Evolutionary conservation across 2,888 invertebrate species (phyloP).

Genomic region (Antitype chi): DNA sequence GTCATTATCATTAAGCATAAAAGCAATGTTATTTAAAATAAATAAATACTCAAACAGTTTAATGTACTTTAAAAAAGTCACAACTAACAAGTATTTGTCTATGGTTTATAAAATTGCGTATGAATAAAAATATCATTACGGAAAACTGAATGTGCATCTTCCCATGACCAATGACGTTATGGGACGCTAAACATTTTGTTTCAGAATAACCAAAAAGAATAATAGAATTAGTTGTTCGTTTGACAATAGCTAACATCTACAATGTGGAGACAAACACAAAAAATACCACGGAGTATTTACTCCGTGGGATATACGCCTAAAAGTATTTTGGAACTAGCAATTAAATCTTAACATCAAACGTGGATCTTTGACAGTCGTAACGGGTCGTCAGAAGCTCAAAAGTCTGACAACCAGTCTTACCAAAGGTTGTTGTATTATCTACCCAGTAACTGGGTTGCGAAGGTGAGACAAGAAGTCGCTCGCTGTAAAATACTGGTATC

Average conservation of each 20-base stretch:
- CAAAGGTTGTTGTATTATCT: too few species aligned
- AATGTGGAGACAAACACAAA: background rate
- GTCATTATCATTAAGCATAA: background rate
- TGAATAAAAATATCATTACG: background rate
- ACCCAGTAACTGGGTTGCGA: too few species aligned
- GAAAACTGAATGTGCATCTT: conserved; percentile 7
- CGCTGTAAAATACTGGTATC: too few species aligned
- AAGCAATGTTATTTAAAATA: background rate
- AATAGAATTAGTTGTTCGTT: background rate
- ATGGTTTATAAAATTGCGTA: background rate
- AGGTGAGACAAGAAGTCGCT: too few species aligned
- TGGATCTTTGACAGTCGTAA: too few species aligned
- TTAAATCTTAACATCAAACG: too few species aligned
- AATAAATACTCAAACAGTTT: background rate
- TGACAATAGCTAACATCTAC: background rate
- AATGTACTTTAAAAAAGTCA: background rate
- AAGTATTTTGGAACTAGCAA: too few species aligned
- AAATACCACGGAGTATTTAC: too few species aligned
- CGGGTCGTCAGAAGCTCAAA: too few species aligned
- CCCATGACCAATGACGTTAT: conserved; percentile 30
- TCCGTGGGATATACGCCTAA: too few species aligned
- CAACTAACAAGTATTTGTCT: background rate
- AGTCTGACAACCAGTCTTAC: too few species aligned
- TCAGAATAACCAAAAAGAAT: background rate
- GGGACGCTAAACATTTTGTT: conserved; percentile 15